phyloP scores from a whole-genome alignment of 2,113 vertebrate species.

The Aspiorhynchus laticeps region DNA sequence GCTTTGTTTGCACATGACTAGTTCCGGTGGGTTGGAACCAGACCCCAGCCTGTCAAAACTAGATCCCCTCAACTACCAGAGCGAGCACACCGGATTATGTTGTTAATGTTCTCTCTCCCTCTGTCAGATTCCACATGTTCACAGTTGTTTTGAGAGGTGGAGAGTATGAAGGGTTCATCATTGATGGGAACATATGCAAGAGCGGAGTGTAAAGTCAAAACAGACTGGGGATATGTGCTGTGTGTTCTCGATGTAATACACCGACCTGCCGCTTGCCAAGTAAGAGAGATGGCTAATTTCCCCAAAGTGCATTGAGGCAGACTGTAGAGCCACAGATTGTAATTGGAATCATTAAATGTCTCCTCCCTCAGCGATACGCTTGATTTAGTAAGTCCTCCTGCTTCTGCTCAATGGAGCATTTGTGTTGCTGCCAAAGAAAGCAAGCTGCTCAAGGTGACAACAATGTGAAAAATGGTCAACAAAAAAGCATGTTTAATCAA shows the following conservation, averaged over 20 bases:
- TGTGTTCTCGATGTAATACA: conserved; percentile 9
- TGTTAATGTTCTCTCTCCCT: background rate
- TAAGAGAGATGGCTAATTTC: background rate
- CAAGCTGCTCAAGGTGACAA: background rate
- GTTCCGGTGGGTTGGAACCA: background rate
- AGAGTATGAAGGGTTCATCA: background rate
- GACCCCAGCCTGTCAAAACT: background rate
- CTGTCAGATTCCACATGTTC: conserved; percentile 36
- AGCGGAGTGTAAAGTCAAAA: conserved; percentile 15
- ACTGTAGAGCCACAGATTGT: background rate
- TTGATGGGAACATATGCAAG: conserved; percentile 8
- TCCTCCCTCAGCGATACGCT: background rate
- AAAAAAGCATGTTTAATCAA: background rate
- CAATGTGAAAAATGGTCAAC: background rate
- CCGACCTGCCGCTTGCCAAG: background rate
- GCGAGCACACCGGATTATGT: conserved; percentile 1
- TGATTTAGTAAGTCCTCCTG: conserved; percentile 18
- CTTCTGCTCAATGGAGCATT: conserved; percentile 25
- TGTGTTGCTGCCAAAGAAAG: background rate
- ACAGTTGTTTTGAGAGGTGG: conserved; percentile 14
- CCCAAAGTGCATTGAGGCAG: background rate
- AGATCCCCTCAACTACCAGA: background rate
- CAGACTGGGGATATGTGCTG: background rate
- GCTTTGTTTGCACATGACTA: conserved; percentile 16
- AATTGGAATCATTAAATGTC: conserved; percentile 23